A percentile compares a stretch with the other conserved stretches of the same genome.
Evolutionary conservation across 64 coral and sea anemone species (phyloP).

Genomic region (Actinia equina): DNA sequence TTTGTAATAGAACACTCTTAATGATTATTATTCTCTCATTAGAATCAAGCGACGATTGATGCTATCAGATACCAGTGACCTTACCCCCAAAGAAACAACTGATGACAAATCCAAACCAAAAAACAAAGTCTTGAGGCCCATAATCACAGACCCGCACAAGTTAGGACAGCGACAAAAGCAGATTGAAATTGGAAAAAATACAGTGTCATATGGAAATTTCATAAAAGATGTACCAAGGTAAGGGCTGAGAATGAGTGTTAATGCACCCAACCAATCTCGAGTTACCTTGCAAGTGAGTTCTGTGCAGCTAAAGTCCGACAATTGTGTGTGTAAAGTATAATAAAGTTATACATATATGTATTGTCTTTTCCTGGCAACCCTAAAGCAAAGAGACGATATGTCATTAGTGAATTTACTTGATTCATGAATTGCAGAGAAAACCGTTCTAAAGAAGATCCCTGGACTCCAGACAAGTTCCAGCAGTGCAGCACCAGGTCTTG

Average conservation of each 20-base stretch:
- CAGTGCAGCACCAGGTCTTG: constrained; percentile 92
- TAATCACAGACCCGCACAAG: constrained; percentile 77
- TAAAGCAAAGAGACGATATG: too few relatives aligned
- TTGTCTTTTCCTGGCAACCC: too few relatives aligned
- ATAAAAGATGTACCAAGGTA: constrained; percentile 64
- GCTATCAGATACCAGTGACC: constrained; percentile 22
- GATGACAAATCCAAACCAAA: constrained; percentile 33
- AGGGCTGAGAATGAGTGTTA: too few relatives aligned
- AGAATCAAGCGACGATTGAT: constrained; percentile 80
- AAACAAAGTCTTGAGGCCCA: constrained; percentile 39
- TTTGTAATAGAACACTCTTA: too few relatives aligned
- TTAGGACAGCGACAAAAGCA: constrained; percentile 88
- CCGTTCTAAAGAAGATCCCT: constrained; percentile 73
- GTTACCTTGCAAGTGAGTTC: too few relatives aligned
- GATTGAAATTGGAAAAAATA: constrained; percentile 96
- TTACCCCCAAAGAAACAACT: neutral
- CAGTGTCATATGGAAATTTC: constrained; percentile 86
- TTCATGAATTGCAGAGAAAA: constrained; percentile 45
- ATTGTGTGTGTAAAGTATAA: too few relatives aligned
- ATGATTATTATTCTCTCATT: too few relatives aligned
- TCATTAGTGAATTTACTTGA: too few relatives aligned
- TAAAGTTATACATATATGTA: too few relatives aligned
- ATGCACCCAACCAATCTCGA: too few relatives aligned
- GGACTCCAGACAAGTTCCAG: constrained; percentile 94
- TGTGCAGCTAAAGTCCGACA: too few relatives aligned